Evolutionary conservation across 2,113 vertebrate genomes (phyloP), one percentile per base, ranked within the genome.

Genomic region (Apaloderma vittatum): DNA sequence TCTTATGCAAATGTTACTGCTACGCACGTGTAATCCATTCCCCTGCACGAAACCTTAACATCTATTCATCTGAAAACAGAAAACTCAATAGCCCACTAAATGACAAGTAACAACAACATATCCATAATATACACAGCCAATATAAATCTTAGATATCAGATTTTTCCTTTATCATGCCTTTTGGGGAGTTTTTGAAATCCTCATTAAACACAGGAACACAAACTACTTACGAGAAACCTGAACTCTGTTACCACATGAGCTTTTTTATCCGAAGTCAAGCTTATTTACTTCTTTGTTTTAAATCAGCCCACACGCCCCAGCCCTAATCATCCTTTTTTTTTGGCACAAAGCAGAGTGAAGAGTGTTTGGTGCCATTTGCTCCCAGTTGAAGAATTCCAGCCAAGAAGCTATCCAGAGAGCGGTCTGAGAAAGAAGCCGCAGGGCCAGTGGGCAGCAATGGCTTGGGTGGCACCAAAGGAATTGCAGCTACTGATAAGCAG

Each of bases 261-360:
- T 57, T 52, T 85, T 70, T 51, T 29, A 48, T 18, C 2, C 20
- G 75, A 71, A 65, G 29, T 8, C 15, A 62, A 63, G 45, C 37
- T 88, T 24, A 20, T 62, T 48, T 65, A 17, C 27, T 73, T 52
- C 21, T 66, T 43, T 63, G 36, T 70, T 91, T 67, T 29, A 72
- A 79, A 80, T 63, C 27, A 55, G 43, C 8, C 22, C 24, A 73
- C 11, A 7, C 15, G 4, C 9, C 74, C 45, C 45, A 57, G 29
- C 12, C 27, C 12, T 15, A n/a, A 67, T 15, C 3, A 11, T n/a
- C 30, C 14, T 57, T 21, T 32, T n/a, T 0, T 3, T 22, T 4
- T 76, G 45, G n/a, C 26, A 73, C 23, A 70, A 58, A 59, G 24
- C 26, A 43, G 11, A 73, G 24, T 52, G 43, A 54, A 71, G 11